phyloP scores from a whole-genome alignment of 2,797 vertebrate genomes.

The Tinamus major region DNA sequence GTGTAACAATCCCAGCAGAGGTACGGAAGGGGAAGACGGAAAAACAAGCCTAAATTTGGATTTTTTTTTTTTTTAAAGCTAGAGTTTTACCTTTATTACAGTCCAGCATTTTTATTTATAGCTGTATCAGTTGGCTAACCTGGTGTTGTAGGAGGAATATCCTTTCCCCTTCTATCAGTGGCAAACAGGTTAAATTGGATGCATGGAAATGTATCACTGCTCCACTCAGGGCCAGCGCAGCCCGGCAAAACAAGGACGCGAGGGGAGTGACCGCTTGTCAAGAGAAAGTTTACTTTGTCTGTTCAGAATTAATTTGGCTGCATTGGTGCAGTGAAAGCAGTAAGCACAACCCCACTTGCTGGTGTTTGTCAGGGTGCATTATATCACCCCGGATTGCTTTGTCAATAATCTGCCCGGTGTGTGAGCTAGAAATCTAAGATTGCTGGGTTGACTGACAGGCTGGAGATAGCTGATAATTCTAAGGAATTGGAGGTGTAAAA shows the following conservation, averaged over 20 bases:
- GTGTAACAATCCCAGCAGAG: background rate
- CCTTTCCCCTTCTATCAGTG: slow-evolving; percentile 59
- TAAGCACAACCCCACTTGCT: slow-evolving; percentile 83
- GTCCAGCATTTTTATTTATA: slow-evolving; percentile 2
- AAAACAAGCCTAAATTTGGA: background rate
- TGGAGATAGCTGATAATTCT: slow-evolving; percentile 98
- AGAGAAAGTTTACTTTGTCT: slow-evolving; percentile 79
- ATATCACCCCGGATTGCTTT: slow-evolving; percentile 94
- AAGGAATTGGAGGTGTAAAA: slow-evolving; percentile 99
- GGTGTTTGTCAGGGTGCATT: slow-evolving; percentile 90
- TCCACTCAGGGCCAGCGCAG: background rate
- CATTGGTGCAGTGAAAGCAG: slow-evolving; percentile 77
- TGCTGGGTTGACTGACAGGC: slow-evolving; percentile 92
- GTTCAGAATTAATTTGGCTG: slow-evolving; percentile 83
- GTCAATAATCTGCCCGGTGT: slow-evolving; percentile 94
- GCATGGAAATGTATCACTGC: slow-evolving; percentile 17
- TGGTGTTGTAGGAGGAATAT: background rate
- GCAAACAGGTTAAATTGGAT: slow-evolving; percentile 65
- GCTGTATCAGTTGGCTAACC: background rate
- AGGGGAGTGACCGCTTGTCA: slow-evolving; percentile 72
- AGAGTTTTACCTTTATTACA: background rate
- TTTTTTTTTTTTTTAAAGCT: background rate
- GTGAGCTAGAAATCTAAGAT: slow-evolving; percentile 91
- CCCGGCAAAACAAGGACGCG: slow-evolving; percentile 13
- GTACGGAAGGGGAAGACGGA: background rate